Percentiles rank a stretch among this genome's conserved stretches.
Evolutionary conservation across 2,888 invertebrate genomes (phyloP).

Genomic region (Pecten maximus): DNA sequence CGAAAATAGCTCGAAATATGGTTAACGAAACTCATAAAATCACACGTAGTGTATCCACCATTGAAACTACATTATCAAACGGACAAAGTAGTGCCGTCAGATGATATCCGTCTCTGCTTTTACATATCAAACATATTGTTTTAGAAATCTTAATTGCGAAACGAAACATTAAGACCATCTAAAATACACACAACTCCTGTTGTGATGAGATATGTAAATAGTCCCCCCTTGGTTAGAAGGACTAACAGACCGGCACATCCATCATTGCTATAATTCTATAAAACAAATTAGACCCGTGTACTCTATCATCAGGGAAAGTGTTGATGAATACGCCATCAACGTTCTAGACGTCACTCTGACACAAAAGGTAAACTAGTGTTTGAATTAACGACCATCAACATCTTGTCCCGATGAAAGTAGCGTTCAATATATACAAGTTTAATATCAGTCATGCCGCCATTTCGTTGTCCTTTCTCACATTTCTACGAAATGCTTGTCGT

Average conservation of each 20-base stretch:
- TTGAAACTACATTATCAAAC: not conserved
- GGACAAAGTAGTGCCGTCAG: not conserved
- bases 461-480: slow-evolving; percentile 22
- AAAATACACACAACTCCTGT: not conserved
- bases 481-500: slow-evolving; percentile 7
- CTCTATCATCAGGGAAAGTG: not conserved
- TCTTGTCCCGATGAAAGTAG: not conserved
- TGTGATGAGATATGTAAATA: not conserved
- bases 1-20: not conserved
- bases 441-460: not conserved
- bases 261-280: not conserved
- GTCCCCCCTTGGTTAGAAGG: not conserved
- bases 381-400: not conserved
- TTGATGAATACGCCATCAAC: not conserved
- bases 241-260: not conserved
- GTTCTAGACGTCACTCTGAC: not conserved
- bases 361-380: not conserved
- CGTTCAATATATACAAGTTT: not conserved
- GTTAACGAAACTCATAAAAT: not conserved
- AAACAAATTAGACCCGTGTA: not conserved
- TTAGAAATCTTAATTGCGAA: not conserved
- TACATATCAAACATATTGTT: not conserved
- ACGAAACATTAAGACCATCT: not conserved
- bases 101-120: not conserved
- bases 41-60: not conserved